A percentile compares a stretch with the other conserved stretches of the same genome.
Evolutionary conservation across 2,888 invertebrate genomes (phyloP).

Genomic region (Macrophya annulata): DNA sequence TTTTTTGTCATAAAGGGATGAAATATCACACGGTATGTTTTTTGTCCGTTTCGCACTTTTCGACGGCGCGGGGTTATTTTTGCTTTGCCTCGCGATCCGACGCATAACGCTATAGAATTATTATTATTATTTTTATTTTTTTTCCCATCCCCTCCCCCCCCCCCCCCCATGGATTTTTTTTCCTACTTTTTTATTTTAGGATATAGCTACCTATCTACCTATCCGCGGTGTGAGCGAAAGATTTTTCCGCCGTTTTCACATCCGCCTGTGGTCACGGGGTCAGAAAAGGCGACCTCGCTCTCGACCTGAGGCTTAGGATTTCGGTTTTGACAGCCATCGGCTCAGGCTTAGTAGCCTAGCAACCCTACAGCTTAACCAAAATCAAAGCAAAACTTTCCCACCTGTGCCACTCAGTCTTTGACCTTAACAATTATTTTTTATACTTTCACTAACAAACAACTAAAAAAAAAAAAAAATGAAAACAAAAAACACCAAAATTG

Average conservation of each 20-base stretch:
- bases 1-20: background rate
- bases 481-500: too few relatives aligned
- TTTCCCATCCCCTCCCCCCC: too few relatives aligned
- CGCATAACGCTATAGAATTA: background rate
- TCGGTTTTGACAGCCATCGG: constrained; percentile 41
- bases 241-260: constrained; percentile 43
- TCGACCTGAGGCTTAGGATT: constrained; percentile 32
- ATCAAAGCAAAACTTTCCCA: constrained; percentile 30
- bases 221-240: background rate
- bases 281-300: constrained; percentile 18
- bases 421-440: background rate
- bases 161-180: background rate
- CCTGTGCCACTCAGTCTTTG: background rate
- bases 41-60: background rate
- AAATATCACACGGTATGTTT: background rate
- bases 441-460: background rate
- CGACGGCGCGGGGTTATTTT: background rate
- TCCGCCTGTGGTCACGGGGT: constrained; percentile 4
- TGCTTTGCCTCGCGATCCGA: background rate
- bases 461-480: background rate
- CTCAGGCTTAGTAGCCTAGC: constrained; percentile 51
- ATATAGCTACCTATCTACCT: background rate
- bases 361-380: constrained; percentile 35
- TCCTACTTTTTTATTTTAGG: background rate
- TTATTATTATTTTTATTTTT: background rate